These are phyloP conservation scores for Sanderia malayensis DNA, from an alignment of 30 jellyfish, hydroid and myxozoan species.

Conservation along the genomic window DNA sequence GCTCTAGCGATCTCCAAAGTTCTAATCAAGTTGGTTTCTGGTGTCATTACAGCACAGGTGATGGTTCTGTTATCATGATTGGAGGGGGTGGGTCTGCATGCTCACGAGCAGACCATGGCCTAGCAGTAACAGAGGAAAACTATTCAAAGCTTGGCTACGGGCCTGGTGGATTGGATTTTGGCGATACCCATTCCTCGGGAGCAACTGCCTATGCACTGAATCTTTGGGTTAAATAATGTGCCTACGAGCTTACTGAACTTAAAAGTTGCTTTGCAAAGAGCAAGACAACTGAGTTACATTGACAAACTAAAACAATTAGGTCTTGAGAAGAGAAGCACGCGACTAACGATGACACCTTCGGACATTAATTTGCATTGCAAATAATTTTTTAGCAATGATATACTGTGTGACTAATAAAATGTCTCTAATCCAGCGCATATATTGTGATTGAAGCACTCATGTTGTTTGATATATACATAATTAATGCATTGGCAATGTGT, in stretches of 20 bases:
- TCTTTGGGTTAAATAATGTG: conserved; percentile 23
- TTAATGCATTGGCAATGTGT: no score
- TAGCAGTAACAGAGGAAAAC: conserved; percentile 32
- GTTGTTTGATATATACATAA: no score
- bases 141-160: conserved; percentile 6
- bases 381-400: no score
- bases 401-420: no score
- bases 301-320: neutral
- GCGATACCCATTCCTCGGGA: conserved; percentile 10
- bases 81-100: conserved; percentile 37
- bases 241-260: no score
- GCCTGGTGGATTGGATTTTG: conserved; percentile 1
- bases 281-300: no score
- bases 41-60: conserved; percentile 25
- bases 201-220: conserved; percentile 14
- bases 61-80: conserved; percentile 28
- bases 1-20: neutral
- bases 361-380: neutral
- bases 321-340: no score
- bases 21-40: neutral
- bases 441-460: no score
- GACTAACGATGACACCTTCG: neutral
- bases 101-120: conserved; percentile 31
- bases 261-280: no score
- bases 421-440: no score